phyloP scores from a whole-genome alignment of 2,888 invertebrate genomes.

The Lasioglossum pauxillum region DNA sequence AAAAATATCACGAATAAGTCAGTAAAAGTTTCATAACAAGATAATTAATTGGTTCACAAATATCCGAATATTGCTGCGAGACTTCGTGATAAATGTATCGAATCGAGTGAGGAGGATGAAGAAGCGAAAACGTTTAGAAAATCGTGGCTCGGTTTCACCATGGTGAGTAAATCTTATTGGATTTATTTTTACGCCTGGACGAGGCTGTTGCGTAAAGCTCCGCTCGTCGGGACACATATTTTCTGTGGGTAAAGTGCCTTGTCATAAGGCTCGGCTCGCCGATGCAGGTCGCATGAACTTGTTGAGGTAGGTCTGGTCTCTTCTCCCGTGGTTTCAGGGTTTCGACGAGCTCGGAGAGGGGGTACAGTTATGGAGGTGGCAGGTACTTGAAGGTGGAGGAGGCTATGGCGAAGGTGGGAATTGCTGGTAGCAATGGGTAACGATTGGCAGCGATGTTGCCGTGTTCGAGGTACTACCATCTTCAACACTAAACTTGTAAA shows the following conservation, averaged over 20 bases:
- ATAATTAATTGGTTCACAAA: too few species aligned
- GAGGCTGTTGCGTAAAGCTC: conserved; percentile 33
- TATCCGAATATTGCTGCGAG: too few species aligned
- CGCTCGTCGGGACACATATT: conserved; percentile 17
- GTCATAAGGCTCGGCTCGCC: conserved; percentile 39
- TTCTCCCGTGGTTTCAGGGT: conserved; percentile 52
- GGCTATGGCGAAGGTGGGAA: conserved; percentile 47
- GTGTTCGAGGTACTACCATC: not conserved
- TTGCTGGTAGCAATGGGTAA: conserved; percentile 37
- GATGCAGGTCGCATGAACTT: conserved; percentile 57
- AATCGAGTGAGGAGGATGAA: too few species aligned
- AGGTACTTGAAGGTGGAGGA: conserved; percentile 46
- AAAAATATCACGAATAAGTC: too few species aligned
- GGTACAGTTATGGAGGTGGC: conserved; percentile 38
- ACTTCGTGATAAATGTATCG: too few species aligned
- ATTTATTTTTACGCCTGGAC: not conserved
- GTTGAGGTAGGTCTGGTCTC: conserved; percentile 71
- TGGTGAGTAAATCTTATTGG: not conserved
- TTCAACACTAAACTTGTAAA: not conserved
- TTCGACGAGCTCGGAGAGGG: conserved; percentile 23
- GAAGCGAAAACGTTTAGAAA: not conserved
- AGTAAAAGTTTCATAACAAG: too few species aligned
- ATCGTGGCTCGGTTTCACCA: not conserved
- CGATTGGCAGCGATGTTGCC: not conserved
- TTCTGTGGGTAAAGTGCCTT: conserved; percentile 31